Base-by-base conservation (phyloP, 1,140 invertebrate species). In the Lepidurus apus region DNA sequence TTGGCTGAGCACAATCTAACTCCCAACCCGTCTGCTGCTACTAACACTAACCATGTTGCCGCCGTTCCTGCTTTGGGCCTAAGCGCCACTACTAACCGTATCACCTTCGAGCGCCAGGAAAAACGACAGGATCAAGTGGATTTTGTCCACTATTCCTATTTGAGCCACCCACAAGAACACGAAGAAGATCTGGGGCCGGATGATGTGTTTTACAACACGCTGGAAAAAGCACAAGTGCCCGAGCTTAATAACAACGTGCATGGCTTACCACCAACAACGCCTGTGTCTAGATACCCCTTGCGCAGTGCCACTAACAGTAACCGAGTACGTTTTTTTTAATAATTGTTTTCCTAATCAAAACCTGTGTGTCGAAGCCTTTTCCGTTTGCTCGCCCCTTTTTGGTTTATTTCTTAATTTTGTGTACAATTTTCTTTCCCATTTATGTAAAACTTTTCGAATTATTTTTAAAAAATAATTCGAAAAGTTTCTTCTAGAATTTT, bases 161-260 rank as follows among this genome's bases (percentile, higher is more conserved):
- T 34, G 34, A 3, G 34, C 34, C 34, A 34, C 34, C 53, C 1
- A 21, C 53, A 1, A 65, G 53, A 21, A 65, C 53, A 65, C 21
- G 53, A 65, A 65, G 53, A 65, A n/a, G 13, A 21, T 6, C 13
- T 65, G 21, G 53, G 5, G 53, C 53, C 13, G 53, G 53, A 65
- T 21, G 53, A 65, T 0, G 53, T 65, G 0, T 65, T 65, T 65
- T 65, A 65, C 53, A 65, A n/a, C 53, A 21, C n/a, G 7, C 17
- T 21, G 17, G 53, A 65, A 21, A 65, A 65, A 65, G 17, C 53
- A 13, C 53, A 65, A 65, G 53, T 47, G 45, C 45, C 45, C 45
- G 45, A 65, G 21, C 53, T 65, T 21, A 65, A 65, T 65, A 65
- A 65, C 53, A 65, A 65, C 53, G 53, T 65, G 53, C 53, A 65